Percentiles rank a stretch among this genome's conserved stretches.
These are phyloP conservation scores for Vombatus ursinus DNA, from an alignment of 2,113 vertebrate species.

Conservation along the genomic window DNA sequence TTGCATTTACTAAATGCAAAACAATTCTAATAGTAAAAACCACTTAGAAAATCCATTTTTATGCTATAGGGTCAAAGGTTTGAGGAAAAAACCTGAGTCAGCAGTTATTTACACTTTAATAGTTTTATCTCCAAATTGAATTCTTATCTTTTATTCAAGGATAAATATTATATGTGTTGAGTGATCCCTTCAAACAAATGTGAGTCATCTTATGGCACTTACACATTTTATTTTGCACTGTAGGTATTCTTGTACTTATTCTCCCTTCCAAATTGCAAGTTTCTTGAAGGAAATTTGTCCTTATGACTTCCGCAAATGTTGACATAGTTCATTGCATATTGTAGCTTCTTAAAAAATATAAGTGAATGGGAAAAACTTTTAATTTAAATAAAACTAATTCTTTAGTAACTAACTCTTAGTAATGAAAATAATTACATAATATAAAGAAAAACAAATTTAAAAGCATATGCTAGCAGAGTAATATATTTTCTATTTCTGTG, in stretches of 20 bases:
- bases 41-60: not conserved
- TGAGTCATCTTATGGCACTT: not conserved
- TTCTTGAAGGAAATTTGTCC: not conserved
- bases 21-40: not conserved
- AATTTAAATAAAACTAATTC: not conserved
- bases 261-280: not conserved
- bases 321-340: not conserved
- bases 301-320: not conserved
- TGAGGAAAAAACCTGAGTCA: not conserved
- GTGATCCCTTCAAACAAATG: not conserved
- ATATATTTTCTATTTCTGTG: not conserved
- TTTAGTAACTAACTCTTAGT: not conserved
- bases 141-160: not conserved
- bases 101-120: not conserved
- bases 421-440: conserved; percentile 14
- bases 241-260: not conserved
- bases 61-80: not conserved
- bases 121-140: not conserved
- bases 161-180: not conserved
- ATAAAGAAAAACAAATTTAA: not conserved
- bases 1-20: not conserved
- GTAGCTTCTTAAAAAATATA: not conserved
- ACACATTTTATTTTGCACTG: not conserved
- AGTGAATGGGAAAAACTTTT: not conserved
- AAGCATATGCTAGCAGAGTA: not conserved